phyloP scores from a whole-genome alignment of 1,140 invertebrate species.

The Trachymyrmex cornetzi region DNA sequence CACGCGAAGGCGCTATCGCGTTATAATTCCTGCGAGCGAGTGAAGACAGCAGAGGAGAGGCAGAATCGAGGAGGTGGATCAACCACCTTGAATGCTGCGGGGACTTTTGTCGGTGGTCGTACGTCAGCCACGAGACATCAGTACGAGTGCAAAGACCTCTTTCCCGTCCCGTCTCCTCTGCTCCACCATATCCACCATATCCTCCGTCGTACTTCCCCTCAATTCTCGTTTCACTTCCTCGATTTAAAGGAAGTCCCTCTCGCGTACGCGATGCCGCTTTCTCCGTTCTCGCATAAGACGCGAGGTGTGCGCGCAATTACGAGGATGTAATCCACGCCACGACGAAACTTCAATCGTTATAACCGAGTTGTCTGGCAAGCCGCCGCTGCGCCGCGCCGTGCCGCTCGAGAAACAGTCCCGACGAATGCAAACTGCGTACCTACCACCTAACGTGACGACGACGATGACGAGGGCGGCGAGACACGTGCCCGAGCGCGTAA shows the following conservation, averaged over 20 bases:
- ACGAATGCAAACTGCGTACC: slow-evolving; percentile 70
- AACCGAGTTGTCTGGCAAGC: slow-evolving; percentile 78
- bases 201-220: background rate
- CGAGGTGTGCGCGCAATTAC: slow-evolving; percentile 71
- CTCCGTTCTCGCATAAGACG: slow-evolving; percentile 23
- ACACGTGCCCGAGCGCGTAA: slow-evolving; percentile 72
- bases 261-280: background rate
- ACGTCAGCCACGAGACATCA: slow-evolving; percentile 33
- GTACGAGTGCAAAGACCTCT: slow-evolving; percentile 52
- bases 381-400: background rate
- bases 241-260: slow-evolving; percentile 52
- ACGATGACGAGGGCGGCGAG: slow-evolving; percentile 60
- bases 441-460: slow-evolving; percentile 53
- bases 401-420: slow-evolving; percentile 73
- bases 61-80: slow-evolving; percentile 9
- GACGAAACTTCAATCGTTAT: slow-evolving; percentile 81
- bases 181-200: slow-evolving; percentile 4
- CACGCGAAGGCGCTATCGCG: slow-evolving; percentile 30
- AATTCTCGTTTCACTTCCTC: slow-evolving; percentile 50
- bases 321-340: slow-evolving; percentile 73
- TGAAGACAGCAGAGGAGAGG: background rate
- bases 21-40: slow-evolving; percentile 41
- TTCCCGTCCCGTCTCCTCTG: background rate
- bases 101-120: slow-evolving; percentile 49
- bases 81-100: background rate